phyloP scores from a whole-genome alignment of 2,888 invertebrate species.

The Rhagium mordax region DNA sequence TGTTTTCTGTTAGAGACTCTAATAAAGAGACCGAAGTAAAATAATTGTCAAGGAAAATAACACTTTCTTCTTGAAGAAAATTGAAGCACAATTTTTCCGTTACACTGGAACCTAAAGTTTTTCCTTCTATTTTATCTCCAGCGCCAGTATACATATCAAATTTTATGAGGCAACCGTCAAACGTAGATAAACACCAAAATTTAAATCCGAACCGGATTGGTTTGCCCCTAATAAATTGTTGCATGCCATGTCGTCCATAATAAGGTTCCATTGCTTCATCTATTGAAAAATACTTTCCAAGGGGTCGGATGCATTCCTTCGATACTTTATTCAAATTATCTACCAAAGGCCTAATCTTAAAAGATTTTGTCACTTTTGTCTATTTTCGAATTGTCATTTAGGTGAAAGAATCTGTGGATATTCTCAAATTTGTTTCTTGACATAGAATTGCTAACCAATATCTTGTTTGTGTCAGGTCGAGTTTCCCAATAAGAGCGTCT shows the following conservation, averaged over 20 bases:
- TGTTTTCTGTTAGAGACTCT: background rate
- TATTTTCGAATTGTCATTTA: no score
- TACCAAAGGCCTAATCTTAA: constrained; percentile 45
- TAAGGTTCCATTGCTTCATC: constrained; percentile 54
- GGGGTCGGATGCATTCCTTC: constrained; percentile 8
- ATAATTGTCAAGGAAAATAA: constrained; percentile 1
- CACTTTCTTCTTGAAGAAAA: background rate
- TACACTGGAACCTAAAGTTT: constrained; percentile 5
- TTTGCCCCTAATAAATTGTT: constrained; percentile 54
- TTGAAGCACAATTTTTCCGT: background rate
- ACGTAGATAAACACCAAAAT: constrained; percentile 29
- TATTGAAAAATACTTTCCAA: constrained; percentile 47
- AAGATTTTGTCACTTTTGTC: constrained; percentile 44
- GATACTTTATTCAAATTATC: constrained; percentile 22
- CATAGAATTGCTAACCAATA: constrained; percentile 41
- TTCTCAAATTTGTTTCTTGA: no score
- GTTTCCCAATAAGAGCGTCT: constrained; percentile 11
- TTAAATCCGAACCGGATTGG: constrained; percentile 47
- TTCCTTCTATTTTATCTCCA: constrained; percentile 13
- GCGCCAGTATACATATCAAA: constrained; percentile 4
- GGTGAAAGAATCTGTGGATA: no score
- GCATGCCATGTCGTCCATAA: constrained; percentile 52
- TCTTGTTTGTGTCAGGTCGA: background rate
- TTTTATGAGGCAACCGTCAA: constrained; percentile 25
- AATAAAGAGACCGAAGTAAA: constrained; percentile 14